Evolutionary conservation across 2,113 vertebrate genomes (phyloP).

Genomic region (Paramisgurnus dabryanus): DNA sequence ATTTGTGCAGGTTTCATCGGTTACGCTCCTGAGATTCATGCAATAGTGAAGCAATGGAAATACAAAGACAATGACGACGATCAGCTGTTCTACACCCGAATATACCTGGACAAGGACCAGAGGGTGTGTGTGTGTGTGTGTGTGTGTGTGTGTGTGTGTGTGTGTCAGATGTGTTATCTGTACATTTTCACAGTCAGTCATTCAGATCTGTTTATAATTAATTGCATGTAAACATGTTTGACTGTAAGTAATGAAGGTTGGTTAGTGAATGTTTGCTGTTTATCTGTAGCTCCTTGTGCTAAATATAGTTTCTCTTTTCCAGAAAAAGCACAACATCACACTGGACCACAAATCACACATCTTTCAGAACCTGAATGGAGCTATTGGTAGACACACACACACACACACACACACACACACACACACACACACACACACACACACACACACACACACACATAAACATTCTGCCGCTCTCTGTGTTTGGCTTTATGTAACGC

Average conservation of each 20-base stretch:
- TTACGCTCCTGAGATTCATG: conserved; percentile 69
- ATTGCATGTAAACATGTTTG: background rate
- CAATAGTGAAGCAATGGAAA: conserved; percentile 75
- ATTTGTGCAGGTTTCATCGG: conserved; percentile 74
- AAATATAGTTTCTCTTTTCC: conserved; percentile 18
- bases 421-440: conserved; percentile 35
- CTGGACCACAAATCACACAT: conserved; percentile 79
- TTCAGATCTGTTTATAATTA: too few species aligned
- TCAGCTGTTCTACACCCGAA: conserved; percentile 77
- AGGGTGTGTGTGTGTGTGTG: conserved; percentile 61
- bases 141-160: background rate
- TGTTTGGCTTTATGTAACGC: background rate
- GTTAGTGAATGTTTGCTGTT: background rate
- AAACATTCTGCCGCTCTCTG: background rate
- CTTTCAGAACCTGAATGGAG: conserved; percentile 83
- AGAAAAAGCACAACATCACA: conserved; percentile 75
- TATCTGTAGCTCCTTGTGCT: background rate
- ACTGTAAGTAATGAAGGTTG: background rate
- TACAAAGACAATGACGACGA: conserved; percentile 77
- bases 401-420: conserved; percentile 6
- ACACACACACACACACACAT: background rate
- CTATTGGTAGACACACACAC: conserved; percentile 70
- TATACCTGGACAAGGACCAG: conserved; percentile 76
- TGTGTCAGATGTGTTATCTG: background rate
- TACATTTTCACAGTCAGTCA: background rate